phyloP scores from a whole-genome alignment of 1,140 invertebrate species.

The Sinonovacula constricta region DNA sequence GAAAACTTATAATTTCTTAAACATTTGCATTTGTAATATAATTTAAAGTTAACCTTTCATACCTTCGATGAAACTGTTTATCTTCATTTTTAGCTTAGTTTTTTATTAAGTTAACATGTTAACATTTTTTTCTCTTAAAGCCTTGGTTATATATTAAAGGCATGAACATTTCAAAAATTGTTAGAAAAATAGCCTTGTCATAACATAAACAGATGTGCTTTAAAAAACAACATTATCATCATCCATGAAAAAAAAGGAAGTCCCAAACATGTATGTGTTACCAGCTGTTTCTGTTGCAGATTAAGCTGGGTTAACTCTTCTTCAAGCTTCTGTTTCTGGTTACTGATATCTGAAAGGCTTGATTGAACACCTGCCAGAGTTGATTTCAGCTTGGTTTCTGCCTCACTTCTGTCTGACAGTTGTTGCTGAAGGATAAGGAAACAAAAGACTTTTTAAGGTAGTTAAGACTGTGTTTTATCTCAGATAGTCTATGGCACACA shows the following conservation, averaged over 20 bases:
- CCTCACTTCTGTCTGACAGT: slow-evolving; percentile 1
- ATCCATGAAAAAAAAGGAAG: background rate
- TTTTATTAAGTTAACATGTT: no score
- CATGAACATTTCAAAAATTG: background rate
- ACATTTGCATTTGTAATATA: no score
- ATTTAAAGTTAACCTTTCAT: no score
- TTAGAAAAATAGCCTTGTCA: no score
- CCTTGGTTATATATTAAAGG: background rate
- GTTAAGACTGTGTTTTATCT: no score
- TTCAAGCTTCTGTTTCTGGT: slow-evolving; percentile 1
- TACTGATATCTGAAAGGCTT: background rate
- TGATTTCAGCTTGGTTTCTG: background rate
- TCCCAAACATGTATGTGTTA: background rate
- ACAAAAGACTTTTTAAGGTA: no score
- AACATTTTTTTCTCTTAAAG: background rate
- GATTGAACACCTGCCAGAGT: background rate
- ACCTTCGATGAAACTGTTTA: no score
- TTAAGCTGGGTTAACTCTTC: background rate
- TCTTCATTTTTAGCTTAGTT: no score
- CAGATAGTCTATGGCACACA: no score
- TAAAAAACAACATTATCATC: background rate
- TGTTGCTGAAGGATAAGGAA: no score
- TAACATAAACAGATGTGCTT: no score
- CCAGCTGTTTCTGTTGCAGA: background rate
- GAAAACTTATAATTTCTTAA: no score